A percentile compares a stretch with the other conserved stretches of the same genome.
Evolutionary conservation across 2,888 invertebrate species (phyloP).

Genomic region (Lithophane semibrunnea): DNA sequence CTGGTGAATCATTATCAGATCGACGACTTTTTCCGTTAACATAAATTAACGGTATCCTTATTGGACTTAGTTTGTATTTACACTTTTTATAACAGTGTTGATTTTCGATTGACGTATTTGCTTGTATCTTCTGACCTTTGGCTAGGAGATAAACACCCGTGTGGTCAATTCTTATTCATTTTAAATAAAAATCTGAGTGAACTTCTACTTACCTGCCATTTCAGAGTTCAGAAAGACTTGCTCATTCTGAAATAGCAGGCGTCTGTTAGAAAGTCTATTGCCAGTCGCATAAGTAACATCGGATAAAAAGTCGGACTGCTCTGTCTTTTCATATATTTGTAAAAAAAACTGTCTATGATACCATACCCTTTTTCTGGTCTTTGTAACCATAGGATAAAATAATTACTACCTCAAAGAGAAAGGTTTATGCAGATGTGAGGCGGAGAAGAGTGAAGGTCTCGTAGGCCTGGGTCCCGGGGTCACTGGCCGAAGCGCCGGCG

Average conservation of each 20-base stretch:
- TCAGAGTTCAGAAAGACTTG: neutral
- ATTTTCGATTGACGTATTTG: conserved; percentile 24
- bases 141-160: conserved; percentile 23
- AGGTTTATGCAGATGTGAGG: conserved; percentile 92
- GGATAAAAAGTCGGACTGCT: neutral
- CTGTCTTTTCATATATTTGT: neutral
- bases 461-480: conserved; percentile 85
- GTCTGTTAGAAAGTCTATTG: neutral
- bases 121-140: conserved; percentile 36
- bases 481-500: conserved; percentile 82
- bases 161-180: neutral
- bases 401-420: conserved; percentile 91
- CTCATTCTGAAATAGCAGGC: neutral
- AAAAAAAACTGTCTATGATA: neutral
- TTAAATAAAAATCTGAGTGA: neutral
- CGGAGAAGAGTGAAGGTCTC: conserved; percentile 92
- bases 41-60: conserved; percentile 9
- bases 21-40: conserved; percentile 31
- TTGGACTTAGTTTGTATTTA: conserved; percentile 15
- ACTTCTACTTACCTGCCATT: neutral
- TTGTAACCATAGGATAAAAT: neutral
- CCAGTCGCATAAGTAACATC: neutral
- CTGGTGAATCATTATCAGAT: conserved; percentile 16
- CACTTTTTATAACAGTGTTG: conserved; percentile 25
- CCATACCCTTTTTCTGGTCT: neutral